Evolutionary conservation across 2,888 invertebrate genomes (phyloP).

Genomic region (Cephus pulcher): DNA sequence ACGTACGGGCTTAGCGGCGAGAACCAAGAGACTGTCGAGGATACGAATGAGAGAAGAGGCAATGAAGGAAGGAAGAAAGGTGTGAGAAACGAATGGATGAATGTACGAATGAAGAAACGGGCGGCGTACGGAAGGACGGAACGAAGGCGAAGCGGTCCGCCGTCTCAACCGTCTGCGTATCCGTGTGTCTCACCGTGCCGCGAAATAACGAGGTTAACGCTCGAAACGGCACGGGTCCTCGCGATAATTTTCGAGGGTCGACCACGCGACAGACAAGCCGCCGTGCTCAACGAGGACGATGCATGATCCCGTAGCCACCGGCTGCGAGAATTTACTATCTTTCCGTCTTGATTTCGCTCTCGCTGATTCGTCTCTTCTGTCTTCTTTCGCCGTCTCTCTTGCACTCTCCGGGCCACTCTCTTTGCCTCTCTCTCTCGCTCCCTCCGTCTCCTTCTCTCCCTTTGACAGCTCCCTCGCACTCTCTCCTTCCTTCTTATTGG

Average conservation of each 20-base stretch:
- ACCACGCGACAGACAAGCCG: not conserved
- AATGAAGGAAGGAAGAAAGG: not conserved
- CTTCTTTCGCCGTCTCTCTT: conserved; percentile 15
- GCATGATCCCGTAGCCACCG: not conserved
- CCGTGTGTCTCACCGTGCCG: not conserved
- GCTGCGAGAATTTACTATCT: not conserved
- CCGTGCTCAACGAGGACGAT: not conserved
- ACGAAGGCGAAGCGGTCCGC: not conserved
- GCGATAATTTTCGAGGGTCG: not conserved
- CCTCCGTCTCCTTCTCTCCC: conserved; percentile 10
- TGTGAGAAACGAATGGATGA: not conserved
- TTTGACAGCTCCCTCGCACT: conserved; percentile 1
- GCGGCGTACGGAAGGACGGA: not conserved
- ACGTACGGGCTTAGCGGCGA: not conserved
- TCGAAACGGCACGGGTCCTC: not conserved
- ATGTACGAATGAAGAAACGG: not conserved
- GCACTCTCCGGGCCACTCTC: not conserved
- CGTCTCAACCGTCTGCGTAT: not conserved
- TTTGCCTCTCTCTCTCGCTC: conserved; percentile 16
- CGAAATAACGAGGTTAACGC: conserved; percentile 3
- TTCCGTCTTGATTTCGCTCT: conserved; percentile 16
- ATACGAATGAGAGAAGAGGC: not conserved
- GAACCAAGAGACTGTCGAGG: not conserved
- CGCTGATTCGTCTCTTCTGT: conserved; percentile 28
- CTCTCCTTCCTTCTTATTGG: conserved; percentile 23